A percentile compares a stretch with the other conserved stretches of the same genome.
phyloP scores from a whole-genome alignment of 2,888 invertebrate genomes.

The Lithophane semibrunnea region DNA sequence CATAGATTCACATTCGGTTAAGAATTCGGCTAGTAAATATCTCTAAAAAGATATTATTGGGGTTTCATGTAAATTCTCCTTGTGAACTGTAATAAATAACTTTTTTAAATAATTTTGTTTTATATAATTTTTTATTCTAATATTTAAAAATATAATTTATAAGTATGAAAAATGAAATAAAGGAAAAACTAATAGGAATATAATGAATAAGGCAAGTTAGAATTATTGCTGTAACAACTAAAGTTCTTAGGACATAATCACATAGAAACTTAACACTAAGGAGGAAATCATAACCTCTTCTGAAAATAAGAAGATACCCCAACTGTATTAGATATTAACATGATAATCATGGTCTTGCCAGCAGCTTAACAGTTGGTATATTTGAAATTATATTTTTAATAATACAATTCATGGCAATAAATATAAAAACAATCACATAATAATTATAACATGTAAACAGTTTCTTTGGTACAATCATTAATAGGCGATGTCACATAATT shows the following conservation, averaged over 20 bases:
- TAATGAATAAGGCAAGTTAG: constrained; percentile 35
- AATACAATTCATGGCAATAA: constrained; percentile 43
- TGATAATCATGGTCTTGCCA: constrained; percentile 21
- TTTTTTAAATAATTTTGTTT: too few relatives aligned
- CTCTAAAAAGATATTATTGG: background rate
- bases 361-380: constrained; percentile 23
- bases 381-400: constrained; percentile 17
- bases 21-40: background rate
- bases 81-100: background rate
- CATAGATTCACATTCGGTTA: background rate
- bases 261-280: constrained; percentile 11
- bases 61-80: background rate
- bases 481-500: constrained; percentile 38
- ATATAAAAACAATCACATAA: constrained; percentile 51
- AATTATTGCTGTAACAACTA: constrained; percentile 12
- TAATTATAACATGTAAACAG: constrained; percentile 48
- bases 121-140: too few relatives aligned
- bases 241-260: constrained; percentile 8
- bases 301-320: background rate
- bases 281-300: background rate
- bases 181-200: constrained; percentile 23
- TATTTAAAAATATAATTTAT: too few relatives aligned
- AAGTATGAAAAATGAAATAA: too few relatives aligned
- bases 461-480: constrained; percentile 62
- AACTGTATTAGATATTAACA: background rate